Conservation (phyloP, 2,113 vertebrate genomes). For the Pangasianodon gigas region DNA sequence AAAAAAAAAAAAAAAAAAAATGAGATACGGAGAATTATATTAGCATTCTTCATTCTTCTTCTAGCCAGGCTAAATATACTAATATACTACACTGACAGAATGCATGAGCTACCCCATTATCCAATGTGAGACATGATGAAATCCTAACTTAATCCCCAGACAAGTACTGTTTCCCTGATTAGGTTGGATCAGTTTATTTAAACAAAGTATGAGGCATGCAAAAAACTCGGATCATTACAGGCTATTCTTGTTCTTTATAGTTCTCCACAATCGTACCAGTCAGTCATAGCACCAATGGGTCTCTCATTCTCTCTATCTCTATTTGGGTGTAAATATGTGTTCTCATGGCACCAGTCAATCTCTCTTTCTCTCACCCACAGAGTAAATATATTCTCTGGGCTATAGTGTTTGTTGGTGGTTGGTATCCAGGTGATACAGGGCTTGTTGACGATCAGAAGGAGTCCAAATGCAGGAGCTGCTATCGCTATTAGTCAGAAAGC, state of each 20-base stretch:
- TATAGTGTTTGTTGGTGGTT: conserved; percentile 38
- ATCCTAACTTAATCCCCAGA: conserved; percentile 40
- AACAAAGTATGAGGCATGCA: conserved; percentile 24
- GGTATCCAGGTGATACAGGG: conserved; percentile 39
- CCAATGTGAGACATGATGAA: conserved; percentile 13
- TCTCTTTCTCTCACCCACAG: conserved; percentile 6
- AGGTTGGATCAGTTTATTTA: conserved; percentile 25
- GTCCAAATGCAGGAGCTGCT: not conserved
- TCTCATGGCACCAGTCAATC: conserved; percentile 9
- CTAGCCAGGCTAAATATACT: not conserved
- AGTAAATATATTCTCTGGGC: conserved; percentile 25
- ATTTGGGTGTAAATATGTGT: not conserved
- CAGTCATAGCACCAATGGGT: not conserved
- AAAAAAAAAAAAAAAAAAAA: not conserved
- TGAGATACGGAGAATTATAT: not conserved
- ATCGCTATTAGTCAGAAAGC: not conserved
- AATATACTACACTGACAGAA: conserved; percentile 21
- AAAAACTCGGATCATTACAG: not conserved
- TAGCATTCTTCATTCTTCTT: not conserved
- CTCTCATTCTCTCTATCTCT: not conserved
- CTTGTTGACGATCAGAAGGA: conserved; percentile 32
- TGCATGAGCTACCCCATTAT: conserved; percentile 17
- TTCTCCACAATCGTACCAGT: not conserved
- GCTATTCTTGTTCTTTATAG: conserved; percentile 8
- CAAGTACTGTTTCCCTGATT: conserved; percentile 27